These are phyloP conservation scores for Atta texana DNA, from an alignment of 1,140 invertebrate species.

Conservation along the genomic window DNA sequence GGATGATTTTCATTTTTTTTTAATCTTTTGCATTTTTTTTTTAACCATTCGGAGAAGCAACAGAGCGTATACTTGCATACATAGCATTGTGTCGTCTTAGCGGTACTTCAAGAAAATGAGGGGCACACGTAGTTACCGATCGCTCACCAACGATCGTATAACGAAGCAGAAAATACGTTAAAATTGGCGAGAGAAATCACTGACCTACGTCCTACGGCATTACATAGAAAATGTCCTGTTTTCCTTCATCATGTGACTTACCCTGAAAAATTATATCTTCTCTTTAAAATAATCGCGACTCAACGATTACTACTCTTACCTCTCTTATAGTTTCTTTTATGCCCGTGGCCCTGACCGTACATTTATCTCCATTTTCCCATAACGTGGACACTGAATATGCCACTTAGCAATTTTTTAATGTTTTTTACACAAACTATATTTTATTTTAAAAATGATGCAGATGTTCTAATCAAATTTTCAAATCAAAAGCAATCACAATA, in stretches of 20 bases:
- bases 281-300: conserved; percentile 58
- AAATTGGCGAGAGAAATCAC: conserved; percentile 63
- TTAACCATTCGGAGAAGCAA: conserved; percentile 15
- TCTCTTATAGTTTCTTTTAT: conserved; percentile 25
- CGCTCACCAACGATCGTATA: conserved; percentile 51
- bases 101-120: conserved; percentile 55
- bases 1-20: background rate
- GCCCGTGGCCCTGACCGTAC: conserved; percentile 42
- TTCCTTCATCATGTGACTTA: conserved; percentile 52
- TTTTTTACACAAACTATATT: background rate
- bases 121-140: conserved; percentile 59
- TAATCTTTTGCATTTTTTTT: conserved; percentile 17
- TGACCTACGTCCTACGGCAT: conserved; percentile 60
- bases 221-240: conserved; percentile 61
- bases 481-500: background rate
- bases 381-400: conserved; percentile 4
- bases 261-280: conserved; percentile 57
- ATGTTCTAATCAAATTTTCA: background rate
- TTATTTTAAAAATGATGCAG: background rate
- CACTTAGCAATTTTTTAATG: background rate
- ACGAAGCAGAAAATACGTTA: conserved; percentile 62
- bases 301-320: conserved; percentile 45
- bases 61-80: conserved; percentile 28
- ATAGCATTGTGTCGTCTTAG: conserved; percentile 54
- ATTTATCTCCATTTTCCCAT: conserved; percentile 44